Percentiles rank a stretch among this genome's conserved stretches.
Evolutionary conservation across 2,888 invertebrate species (phyloP).

Genomic region (Drosophila merina): DNA sequence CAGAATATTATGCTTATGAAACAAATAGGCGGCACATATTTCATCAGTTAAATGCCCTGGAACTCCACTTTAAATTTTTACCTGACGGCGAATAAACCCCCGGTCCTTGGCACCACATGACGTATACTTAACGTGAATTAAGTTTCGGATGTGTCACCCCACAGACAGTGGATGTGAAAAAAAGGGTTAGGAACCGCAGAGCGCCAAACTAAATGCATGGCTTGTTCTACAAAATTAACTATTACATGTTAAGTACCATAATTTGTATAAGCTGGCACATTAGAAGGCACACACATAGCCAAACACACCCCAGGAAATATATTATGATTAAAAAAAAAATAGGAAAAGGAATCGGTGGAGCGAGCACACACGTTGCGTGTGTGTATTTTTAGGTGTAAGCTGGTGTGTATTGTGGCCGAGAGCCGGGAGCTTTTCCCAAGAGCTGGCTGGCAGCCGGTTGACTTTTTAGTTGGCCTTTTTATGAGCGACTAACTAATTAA

Average conservation of each 20-base stretch:
- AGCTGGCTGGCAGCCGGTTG: conserved; percentile 11
- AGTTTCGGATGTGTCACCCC: conserved; percentile 24
- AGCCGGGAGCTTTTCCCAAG: conserved; percentile 15
- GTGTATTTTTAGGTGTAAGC: conserved; percentile 27
- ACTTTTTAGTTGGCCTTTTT: conserved; percentile 35
- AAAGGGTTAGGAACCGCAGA: conserved; percentile 2
- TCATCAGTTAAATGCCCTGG: background rate
- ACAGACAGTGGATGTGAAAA: background rate
- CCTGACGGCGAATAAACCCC: background rate
- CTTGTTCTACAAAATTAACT: conserved; percentile 70
- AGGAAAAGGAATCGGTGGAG: conserved; percentile 12
- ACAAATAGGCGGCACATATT: background rate
- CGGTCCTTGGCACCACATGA: conserved; percentile 12
- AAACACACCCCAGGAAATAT: conserved; percentile 22
- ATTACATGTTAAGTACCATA: conserved; percentile 71
- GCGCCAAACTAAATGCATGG: conserved; percentile 56
- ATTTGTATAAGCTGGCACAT: conserved; percentile 67
- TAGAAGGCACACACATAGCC: conserved; percentile 34
- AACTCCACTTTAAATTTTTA: background rate
- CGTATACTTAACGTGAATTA: conserved; percentile 49
- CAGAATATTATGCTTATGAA: conserved; percentile 1
- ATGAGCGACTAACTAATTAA: conserved; percentile 73
- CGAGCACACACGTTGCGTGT: conserved; percentile 29
- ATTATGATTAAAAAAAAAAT: conserved; percentile 26
- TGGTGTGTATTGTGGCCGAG: conserved; percentile 4